Evolutionary conservation across 2,888 invertebrate genomes (phyloP).

Genomic region (Callimorpha dominula): DNA sequence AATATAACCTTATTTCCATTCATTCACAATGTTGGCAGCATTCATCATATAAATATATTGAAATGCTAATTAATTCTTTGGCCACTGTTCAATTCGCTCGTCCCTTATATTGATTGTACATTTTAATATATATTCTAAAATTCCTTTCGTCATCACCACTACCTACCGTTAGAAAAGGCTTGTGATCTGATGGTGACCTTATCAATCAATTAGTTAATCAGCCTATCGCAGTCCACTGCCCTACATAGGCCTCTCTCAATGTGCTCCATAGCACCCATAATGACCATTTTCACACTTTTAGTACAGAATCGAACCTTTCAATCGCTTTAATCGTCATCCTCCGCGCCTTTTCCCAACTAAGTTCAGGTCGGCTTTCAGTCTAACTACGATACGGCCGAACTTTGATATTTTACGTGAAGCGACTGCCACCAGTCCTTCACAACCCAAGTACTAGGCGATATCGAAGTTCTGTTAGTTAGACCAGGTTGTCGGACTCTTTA

Average conservation of each 20-base stretch:
- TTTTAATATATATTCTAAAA: not conserved
- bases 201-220: not conserved
- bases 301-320: too few relatives aligned
- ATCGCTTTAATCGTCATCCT: too few relatives aligned
- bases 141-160: not conserved
- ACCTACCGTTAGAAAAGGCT: not conserved
- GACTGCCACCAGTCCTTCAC: too few relatives aligned
- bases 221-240: not conserved
- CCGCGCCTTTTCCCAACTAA: too few relatives aligned
- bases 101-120: not conserved
- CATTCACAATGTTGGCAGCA: constrained; percentile 25
- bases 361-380: too few relatives aligned
- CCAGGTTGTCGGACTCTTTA: too few relatives aligned
- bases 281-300: too few relatives aligned
- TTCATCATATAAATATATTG: constrained; percentile 18
- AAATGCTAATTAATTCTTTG: constrained; percentile 24
- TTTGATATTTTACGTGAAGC: too few relatives aligned
- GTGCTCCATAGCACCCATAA: too few relatives aligned
- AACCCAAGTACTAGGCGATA: too few relatives aligned
- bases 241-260: not conserved
- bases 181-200: not conserved
- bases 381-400: too few relatives aligned
- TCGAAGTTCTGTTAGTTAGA: too few relatives aligned
- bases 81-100: constrained; percentile 15
- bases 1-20: constrained; percentile 3